Evolutionary conservation across 2,888 invertebrate species (phyloP), one percentile per base, ranked within the genome.

Genomic region (Bellardia pandia): DNA sequence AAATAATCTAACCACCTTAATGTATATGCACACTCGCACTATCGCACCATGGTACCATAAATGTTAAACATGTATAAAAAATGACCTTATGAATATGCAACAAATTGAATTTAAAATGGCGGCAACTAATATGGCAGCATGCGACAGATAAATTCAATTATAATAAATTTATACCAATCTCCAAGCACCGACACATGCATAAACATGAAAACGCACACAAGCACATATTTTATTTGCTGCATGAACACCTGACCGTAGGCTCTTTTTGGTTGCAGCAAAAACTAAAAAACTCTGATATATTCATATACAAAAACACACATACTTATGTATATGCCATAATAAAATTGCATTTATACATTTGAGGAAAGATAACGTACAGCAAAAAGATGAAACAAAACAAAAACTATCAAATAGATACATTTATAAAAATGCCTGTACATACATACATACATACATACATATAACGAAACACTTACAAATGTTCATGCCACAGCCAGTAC

Each of bases 101-200:
- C 87, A 87, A 87, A 87, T 85, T 87, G 77, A 87, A 87, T 87
- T 87, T 87, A 69, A 85, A 85, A 81, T 81, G 81, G 87, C 84
- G 77, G 77, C 78, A 87, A 75, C 77, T 85, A 85, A 78, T 81
- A 81, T 81, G 86, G 81, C 74, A 84, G 84, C 81, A 56, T 81
- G 87, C 81, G 81, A 85, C 84, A 81, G 87, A 87, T 85, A 87
- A 87, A 85, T 87, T 87, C 87, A 87, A 87, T 81, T 87, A 87
- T 81, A 85, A 87, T 87, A 87, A 84, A 77, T 84, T 77, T 84
- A 72, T 72, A 81, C 68, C 72, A 68, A 77, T 58, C 69, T 37
- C 64, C 40, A 51, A 62, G 71, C 74, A 51, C 58, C 71, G 40
- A 60, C 37, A 74, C 42, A 64, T 37, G 16, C 42, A 66, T 40